Conservation (phyloP, 2,113 vertebrate genomes). For the Ctenodactylus gundi region DNA sequence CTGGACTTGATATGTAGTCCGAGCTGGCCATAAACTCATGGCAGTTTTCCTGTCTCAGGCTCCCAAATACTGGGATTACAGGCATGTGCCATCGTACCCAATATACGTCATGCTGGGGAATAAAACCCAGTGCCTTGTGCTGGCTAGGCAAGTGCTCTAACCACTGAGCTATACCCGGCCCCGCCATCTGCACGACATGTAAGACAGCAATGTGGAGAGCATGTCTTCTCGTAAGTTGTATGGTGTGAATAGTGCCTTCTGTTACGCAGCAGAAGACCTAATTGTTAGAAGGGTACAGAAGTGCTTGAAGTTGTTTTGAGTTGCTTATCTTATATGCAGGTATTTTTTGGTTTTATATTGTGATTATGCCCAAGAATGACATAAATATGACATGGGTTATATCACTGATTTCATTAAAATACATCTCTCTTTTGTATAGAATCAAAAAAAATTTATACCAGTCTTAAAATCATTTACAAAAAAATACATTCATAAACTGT, state of each 20-base stretch:
- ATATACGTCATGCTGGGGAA: too few species aligned
- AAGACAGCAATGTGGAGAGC: fast-evolving
- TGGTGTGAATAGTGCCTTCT: not conserved
- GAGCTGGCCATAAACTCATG: too few species aligned
- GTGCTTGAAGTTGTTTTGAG: not conserved
- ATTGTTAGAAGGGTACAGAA: fast-evolving
- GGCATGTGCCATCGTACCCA: too few species aligned
- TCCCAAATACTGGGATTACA: too few species aligned
- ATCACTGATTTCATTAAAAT: not conserved
- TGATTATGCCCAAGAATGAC: not conserved
- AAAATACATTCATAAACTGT: not conserved
- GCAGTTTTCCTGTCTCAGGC: too few species aligned
- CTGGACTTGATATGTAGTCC: too few species aligned
- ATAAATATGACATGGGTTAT: not conserved
- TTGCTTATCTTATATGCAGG: not conserved
- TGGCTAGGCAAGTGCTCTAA: too few species aligned
- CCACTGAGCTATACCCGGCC: too few species aligned
- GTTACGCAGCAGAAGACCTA: not conserved
- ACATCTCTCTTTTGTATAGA: slow-evolving; percentile 5
- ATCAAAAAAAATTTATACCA: not conserved
- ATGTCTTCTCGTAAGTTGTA: not conserved
- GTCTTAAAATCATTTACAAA: not conserved
- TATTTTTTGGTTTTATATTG: not conserved
- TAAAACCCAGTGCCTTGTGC: too few species aligned
- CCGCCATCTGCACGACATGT: fast-evolving